Evolutionary conservation across 1,140 invertebrate genomes (phyloP), one percentile per base, ranked within the genome.

Genomic region (Mercenaria mercenaria): DNA sequence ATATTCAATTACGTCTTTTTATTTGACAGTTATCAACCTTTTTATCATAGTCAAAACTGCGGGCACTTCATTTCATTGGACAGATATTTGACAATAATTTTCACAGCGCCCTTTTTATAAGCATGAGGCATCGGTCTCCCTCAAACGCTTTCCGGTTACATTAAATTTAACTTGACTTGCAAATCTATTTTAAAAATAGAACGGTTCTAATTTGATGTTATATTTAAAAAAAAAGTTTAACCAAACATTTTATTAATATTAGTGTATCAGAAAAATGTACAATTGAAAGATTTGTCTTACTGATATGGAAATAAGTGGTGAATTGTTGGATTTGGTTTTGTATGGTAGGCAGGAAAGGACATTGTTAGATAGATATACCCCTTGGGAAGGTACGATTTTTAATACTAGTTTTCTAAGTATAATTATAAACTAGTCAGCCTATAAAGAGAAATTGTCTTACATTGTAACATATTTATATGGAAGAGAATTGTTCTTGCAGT

Each of bases 21-120:
- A 82, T 61, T 61, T 82, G 80, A 82, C 80, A 82, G 64, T 43
- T 82, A 82, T 82, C 59, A 82, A 64, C 37, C 32, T 13, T 82
- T 64, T 82, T 56, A 61, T 52, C 52, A 41, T 56, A 41, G 50
- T 18, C 26, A 41, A 64, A 59, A n/a, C 52, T 43, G 52, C 39
- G 52, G 39, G 59, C 39, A 18, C 34, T 82, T 56, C 11, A 50
- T 82, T 82, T 82, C 80, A 64, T 67, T 39, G 52, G 80, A 82
- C 80, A 82, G 52, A 59, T 61, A 82, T 82, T 82, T 61, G 56
- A 80, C 80, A 56, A 64, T 11, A 18, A 18, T 67, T 59, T 37
- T 61, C 13, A 67, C 59, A 43, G 26, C 6, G 59, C 59, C 52
- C 15, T 15, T 18, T n/a, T 59, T 59, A 59, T 59, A 47, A 47